Evolutionary conservation across 2,888 invertebrate species (phyloP), one percentile per base, ranked within the genome.

Genomic region (Chalcis sispes): DNA sequence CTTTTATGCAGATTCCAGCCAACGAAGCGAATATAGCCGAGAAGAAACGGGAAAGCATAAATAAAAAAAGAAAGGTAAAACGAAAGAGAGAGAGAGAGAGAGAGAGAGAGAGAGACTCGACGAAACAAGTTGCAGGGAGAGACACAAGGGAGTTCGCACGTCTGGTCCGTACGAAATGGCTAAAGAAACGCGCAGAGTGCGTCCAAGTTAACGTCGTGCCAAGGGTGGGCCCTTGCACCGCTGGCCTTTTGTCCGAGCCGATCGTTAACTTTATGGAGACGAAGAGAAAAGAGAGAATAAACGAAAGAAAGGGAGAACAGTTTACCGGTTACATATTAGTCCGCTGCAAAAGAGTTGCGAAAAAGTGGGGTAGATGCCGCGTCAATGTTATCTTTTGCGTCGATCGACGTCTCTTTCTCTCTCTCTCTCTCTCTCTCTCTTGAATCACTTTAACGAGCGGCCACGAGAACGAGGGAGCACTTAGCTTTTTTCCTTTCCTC

Each of bases 261-360:
- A 85, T 87, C 86, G 86, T 87, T 87, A 87, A 87, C 81, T 87
- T 87, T 87, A 87, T 85, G 86, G 85, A 80, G 83, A 83, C 83
- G 85, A 84, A 84, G 42, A 29, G 40, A 48, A 40, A 75, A 81
- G 36, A n/a, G n/a, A n/a, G n/a, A n/a, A n/a, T n/a, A n/a, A n/a
- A n/a, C 18, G 40, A 29, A 61, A 61, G 66, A 82, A 79, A 81
- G 5, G 64, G 20, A 50, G 50, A 40, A 18, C 32, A 20, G 42
- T 54, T 27, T 23, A 46, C 32, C 58, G 32, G 59, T 69, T 61
- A 70, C 61, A 61, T n/a, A n/a, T 70, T 52, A 61, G 61, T 10
- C 40, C 54, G 54, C 42, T 54, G 2, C 46, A 46, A 46, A 46
- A 46, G n/a, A 15, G 50, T 83, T 8, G 58, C 29, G 56, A 65